Percentiles rank a stretch among this genome's conserved stretches.
These are phyloP conservation scores for Triplophysa yarkandensis DNA, from an alignment of 2,797 vertebrate genomes.

Conservation along the genomic window DNA sequence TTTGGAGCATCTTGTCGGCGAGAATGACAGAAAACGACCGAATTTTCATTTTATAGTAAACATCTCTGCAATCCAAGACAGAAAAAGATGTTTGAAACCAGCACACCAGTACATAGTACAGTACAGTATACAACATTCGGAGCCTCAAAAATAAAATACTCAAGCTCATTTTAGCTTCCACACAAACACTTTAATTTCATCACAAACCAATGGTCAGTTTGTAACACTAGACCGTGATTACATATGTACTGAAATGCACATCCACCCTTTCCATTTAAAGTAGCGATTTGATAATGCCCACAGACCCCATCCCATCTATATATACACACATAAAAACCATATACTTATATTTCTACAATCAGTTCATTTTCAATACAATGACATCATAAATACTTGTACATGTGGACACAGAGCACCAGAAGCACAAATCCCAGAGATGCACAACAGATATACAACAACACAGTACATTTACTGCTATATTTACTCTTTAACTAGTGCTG, in stretches of 20 bases:
- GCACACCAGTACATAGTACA: neutral
- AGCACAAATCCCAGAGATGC: conserved; percentile 59
- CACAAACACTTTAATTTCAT: conserved; percentile 56
- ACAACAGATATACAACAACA: conserved; percentile 60
- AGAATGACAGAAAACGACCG: too few species aligned
- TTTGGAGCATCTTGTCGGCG: too few species aligned
- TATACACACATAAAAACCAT: conserved; percentile 46
- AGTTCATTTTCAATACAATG: conserved; percentile 43
- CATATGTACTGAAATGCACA: conserved; percentile 51
- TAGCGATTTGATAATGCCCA: conserved; percentile 7
- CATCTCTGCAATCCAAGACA: too few species aligned
- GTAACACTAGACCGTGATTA: conserved; percentile 47
- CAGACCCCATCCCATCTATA: conserved; percentile 6
- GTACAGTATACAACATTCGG: too few species aligned
- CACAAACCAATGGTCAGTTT: conserved; percentile 50
- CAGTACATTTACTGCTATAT: conserved; percentile 39
- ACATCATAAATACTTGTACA: conserved; percentile 49
- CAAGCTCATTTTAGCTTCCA: conserved; percentile 18
- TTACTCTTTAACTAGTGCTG: conserved; percentile 23
- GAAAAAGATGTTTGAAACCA: too few species aligned
- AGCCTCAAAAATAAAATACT: neutral
- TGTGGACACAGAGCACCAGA: conserved; percentile 55
- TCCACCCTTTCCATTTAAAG: conserved; percentile 34
- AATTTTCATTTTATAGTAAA: too few species aligned
- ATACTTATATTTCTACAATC: conserved; percentile 42